Base-by-base conservation (phyloP, 1,140 invertebrate species). In the Neodiprion virginianus region DNA sequence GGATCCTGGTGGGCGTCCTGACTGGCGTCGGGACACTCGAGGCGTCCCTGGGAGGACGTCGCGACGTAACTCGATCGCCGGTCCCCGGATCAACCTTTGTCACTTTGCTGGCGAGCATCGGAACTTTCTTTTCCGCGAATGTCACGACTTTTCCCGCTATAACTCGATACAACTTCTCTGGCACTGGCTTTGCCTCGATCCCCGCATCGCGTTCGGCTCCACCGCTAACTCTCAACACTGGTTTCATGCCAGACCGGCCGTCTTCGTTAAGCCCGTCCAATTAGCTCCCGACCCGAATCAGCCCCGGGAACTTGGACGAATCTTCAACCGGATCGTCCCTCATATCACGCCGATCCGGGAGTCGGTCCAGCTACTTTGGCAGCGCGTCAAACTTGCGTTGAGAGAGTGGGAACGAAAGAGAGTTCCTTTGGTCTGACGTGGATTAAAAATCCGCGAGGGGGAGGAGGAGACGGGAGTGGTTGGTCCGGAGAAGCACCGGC, bases 381-480 rank as follows among this genome's bases (percentile, higher is more conserved):
- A 5, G 28, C 28, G 5, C 28, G 28, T 40, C 28, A 5, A 40
- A 40, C 28, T 40, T 40, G 28, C 28, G 28, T 3, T 40, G 28
- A 40, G 28, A 5, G 28, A 40, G 5, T 1, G 28, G 5, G 28
- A 40, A 1, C 1, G 5, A 40, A 40, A 40, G 1, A 40, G 28
- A 40, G 28, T 40, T 5, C 28, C 5, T 1, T 40, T 40, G 28
- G 28, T 1, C 28, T 40, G 28, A 40, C 28, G 5, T 12, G 53
- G 53, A 61, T 14, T 61, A 40, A 69, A 68, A 70, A 70, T 67
- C 65, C 71, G 74, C 17, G 50, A 21, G 67, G 68, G 67, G 50
- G 71, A 48, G 48, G 74, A n/a, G 75, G 28, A 72, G 28, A 75
- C 67, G 40, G 66, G 71, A 68, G 71, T 40, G 67, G 53, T n/a